A percentile compares a stretch with the other conserved stretches of the same genome.
Evolutionary conservation across 1,140 invertebrate genomes (phyloP).

Genomic region (Drosophila navojoa): DNA sequence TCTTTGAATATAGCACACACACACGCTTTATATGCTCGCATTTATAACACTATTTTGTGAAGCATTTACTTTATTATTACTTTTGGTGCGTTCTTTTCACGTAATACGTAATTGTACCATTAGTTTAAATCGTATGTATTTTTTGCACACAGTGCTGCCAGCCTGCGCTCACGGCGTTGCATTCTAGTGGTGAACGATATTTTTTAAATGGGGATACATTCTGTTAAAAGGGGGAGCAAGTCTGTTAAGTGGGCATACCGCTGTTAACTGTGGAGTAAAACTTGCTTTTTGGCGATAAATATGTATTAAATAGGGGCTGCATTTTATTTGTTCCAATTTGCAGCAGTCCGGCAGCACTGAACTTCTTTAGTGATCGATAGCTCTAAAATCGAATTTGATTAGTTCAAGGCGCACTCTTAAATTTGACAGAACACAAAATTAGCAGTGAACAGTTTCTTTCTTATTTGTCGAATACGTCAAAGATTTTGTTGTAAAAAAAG

Average conservation of each 20-base stretch:
- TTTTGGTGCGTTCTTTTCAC: constrained; percentile 74
- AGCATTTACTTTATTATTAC: constrained; percentile 52
- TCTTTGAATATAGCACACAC: constrained; percentile 55
- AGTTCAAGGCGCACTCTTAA: neutral
- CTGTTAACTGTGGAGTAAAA: constrained; percentile 14
- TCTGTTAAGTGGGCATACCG: neutral
- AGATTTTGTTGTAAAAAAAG: constrained; percentile 1
- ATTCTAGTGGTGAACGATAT: constrained; percentile 39
- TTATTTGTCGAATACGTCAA: constrained; percentile 3
- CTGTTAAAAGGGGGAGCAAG: constrained; percentile 24
- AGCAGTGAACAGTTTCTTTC: neutral
- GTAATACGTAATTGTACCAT: constrained; percentile 79
- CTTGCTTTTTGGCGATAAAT: neutral
- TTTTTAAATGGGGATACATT: neutral
- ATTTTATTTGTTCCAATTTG: neutral
- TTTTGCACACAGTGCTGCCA: constrained; percentile 69
- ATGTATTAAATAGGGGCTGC: neutral
- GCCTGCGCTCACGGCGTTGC: constrained; percentile 54
- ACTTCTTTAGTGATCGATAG: neutral
- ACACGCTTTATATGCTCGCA: constrained; percentile 44
- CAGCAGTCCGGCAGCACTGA: neutral
- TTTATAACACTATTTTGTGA: constrained; percentile 41
- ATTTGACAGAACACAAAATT: neutral
- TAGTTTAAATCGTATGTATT: constrained; percentile 80
- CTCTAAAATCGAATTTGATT: neutral